Percentiles rank a stretch among this genome's conserved stretches.
Evolutionary conservation across 2,888 invertebrate genomes (phyloP).

Genomic region (Platycheirus rosarum): DNA sequence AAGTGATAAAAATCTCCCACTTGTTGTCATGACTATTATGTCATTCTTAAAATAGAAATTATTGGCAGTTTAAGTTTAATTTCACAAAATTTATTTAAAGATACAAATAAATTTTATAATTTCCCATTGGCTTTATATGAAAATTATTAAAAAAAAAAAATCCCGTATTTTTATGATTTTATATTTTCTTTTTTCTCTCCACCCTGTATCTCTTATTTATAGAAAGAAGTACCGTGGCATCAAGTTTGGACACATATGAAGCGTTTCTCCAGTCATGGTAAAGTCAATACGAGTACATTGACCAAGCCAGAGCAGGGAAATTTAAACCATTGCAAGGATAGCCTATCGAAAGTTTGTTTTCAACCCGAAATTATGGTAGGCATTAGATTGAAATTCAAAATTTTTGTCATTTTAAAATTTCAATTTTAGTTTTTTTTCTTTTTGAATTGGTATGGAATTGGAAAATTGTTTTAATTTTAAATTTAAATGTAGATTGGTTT

Average conservation of each 20-base stretch:
- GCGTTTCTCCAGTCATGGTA: conserved; percentile 80
- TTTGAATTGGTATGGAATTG: conserved; percentile 31
- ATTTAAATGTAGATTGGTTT: conserved; percentile 45
- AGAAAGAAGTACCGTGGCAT: conserved; percentile 81
- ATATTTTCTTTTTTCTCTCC: conserved; percentile 35
- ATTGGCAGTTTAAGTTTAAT: not conserved
- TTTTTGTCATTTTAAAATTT: not conserved
- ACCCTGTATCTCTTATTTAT: conserved; percentile 66
- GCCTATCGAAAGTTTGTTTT: conserved; percentile 70
- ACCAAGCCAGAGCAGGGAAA: conserved; percentile 75
- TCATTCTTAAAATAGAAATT: not conserved
- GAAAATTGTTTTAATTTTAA: conserved; percentile 5
- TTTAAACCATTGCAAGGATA: conserved; percentile 70
- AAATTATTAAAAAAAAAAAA: conserved; percentile 18
- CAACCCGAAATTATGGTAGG: conserved; percentile 73
- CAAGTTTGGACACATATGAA: conserved; percentile 82
- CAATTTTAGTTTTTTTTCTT: conserved; percentile 7
- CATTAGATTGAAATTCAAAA: conserved; percentile 28
- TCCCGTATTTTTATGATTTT: conserved; percentile 56
- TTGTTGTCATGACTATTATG: conserved; percentile 7
- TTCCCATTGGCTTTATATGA: conserved; percentile 50
- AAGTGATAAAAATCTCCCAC: not conserved
- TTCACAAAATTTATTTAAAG: conserved; percentile 26
- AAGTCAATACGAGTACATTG: conserved; percentile 81
- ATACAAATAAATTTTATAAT: conserved; percentile 28